phyloP scores from a whole-genome alignment of 2,888 invertebrate genomes.

The Allolobophora icterica region DNA sequence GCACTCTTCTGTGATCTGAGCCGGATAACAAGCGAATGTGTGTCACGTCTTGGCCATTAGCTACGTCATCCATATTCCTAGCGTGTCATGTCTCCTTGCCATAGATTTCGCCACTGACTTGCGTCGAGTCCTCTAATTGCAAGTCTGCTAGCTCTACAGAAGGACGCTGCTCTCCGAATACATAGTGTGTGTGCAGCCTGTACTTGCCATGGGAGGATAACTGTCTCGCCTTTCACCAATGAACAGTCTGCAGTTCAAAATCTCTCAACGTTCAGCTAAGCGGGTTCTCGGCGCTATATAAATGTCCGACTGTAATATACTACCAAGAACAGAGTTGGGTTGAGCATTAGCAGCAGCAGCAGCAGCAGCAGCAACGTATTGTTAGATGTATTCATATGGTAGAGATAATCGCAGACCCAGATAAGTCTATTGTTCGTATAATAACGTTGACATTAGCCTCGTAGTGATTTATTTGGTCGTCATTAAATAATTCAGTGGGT shows the following conservation, averaged over 20 bases:
- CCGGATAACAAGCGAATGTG: slow-evolving; percentile 6
- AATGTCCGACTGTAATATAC: not conserved
- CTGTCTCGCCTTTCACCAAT: no score
- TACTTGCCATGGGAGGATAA: not conserved
- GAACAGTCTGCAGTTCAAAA: not conserved
- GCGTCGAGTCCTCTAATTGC: not conserved
- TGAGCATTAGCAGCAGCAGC: not conserved
- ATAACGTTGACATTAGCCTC: not conserved
- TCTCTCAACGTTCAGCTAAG: no score
- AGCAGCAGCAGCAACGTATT: not conserved
- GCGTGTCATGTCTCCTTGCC: not conserved
- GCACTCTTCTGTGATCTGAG: not conserved
- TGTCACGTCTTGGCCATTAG: not conserved
- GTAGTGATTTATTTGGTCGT: not conserved
- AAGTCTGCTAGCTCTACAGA: not conserved
- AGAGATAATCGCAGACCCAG: not conserved
- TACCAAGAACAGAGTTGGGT: not conserved
- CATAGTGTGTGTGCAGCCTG: not conserved
- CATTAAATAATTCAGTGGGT: slow-evolving; percentile 18
- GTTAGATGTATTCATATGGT: not conserved
- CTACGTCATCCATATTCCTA: not conserved
- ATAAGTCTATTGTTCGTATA: not conserved
- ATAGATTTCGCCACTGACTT: not conserved
- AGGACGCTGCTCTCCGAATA: not conserved
- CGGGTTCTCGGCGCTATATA: not conserved